Evolutionary conservation across 2,888 invertebrate species (phyloP), one percentile per base, ranked within the genome.

Genomic region (Halictus quadricinctus): DNA sequence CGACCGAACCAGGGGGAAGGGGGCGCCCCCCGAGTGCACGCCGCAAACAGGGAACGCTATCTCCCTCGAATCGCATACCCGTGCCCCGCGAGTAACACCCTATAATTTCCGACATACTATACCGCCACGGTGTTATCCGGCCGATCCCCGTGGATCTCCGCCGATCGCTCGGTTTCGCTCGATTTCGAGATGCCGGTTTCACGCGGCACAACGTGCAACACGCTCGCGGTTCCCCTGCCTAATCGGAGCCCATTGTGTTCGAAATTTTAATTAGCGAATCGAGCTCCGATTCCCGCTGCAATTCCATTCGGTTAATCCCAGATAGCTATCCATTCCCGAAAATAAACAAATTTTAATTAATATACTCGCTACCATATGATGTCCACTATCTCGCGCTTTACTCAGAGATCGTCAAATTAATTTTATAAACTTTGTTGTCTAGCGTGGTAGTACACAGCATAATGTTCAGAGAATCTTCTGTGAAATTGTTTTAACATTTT

Each of bases 31-130:
- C n/a, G 66, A 72, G 69, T 64, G 72, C 72, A 50, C 50, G 58
- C 58, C 43, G 64, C 64, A 58, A 66, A 76, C 43, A 80, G 60
- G n/a, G 78, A 79, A 76, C 88, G 78, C 90, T 93, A 93, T 93
- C 93, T 90, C 86, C 90, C 84, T 91, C 88, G 91, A 92, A 93
- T 93, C 93, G 93, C 92, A 88, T 88, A 92, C 92, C 90, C 91
- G 88, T 91, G 88, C 89, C 85, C 88, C 90, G 92, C 90, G 92
- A 90, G 92, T 93, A 93, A 93, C 93, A 93, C 93, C 93, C 93
- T 93, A 91, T 93, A 93, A 93, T 93, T 93, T 93, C 91, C 93
- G 92, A 93, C 92, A 93, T 93, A 92, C 91, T 93, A 91, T 87
- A 92, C 93, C 92, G 89, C 84, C 89, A 75, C 81, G 84, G 77